Conservation (phyloP, 37 sponge, comb jelly and placozoan species). For the Mnemiopsis leidyi region DNA sequence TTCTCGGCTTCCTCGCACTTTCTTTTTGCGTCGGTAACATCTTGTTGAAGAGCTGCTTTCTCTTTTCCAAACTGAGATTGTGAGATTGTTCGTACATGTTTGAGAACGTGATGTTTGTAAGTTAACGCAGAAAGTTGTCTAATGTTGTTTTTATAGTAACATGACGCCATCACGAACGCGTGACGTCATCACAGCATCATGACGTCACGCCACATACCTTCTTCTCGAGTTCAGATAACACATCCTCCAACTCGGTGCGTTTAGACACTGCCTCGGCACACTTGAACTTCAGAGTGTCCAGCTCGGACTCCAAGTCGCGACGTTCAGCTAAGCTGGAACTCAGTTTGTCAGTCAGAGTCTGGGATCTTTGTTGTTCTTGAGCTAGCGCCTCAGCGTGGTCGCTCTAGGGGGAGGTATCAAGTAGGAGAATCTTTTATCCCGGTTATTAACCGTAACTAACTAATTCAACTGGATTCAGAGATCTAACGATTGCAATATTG, state of each 20-base stretch:
- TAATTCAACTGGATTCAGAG: background rate
- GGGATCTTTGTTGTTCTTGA: background rate
- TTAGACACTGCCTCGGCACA: slow-evolving; percentile 38
- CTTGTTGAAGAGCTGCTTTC: background rate
- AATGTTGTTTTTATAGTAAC: background rate
- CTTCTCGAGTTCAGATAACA: slow-evolving; percentile 2
- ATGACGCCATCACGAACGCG: background rate
- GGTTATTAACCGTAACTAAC: too few species aligned
- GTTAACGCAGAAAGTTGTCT: too few species aligned
- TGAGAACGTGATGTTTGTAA: background rate
- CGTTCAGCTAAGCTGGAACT: background rate
- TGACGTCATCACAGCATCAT: slow-evolving; percentile 7
- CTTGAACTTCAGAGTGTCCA: slow-evolving; percentile 51
- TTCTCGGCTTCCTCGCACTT: slow-evolving; percentile 18
- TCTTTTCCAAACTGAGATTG: slow-evolving; percentile 14
- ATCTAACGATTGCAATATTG: background rate
- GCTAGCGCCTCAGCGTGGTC: slow-evolving; percentile 50
- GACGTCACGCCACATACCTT: background rate
- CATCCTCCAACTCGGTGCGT: slow-evolving; percentile 34
- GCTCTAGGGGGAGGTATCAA: background rate
- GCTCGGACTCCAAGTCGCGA: slow-evolving; percentile 15
- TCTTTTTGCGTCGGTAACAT: background rate
- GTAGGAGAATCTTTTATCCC: too few species aligned
- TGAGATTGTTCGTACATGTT: too few species aligned
- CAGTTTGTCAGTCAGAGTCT: slow-evolving; percentile 23